Evolutionary conservation across 2,888 invertebrate species (phyloP), one percentile per base, ranked within the genome.

Genomic region (Xylophagus ater): DNA sequence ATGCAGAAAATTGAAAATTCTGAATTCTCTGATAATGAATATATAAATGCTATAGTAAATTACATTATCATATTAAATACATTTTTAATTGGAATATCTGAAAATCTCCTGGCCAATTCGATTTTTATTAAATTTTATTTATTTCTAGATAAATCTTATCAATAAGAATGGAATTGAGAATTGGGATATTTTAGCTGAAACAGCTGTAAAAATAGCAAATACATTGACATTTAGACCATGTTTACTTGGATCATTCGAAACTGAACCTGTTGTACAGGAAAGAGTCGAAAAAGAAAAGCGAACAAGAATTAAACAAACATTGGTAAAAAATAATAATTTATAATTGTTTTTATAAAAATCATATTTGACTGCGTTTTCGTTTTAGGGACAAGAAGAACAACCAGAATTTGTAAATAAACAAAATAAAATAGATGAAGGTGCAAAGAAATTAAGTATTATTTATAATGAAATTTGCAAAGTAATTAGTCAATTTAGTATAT

Each of bases 401-500:
- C 68, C 71, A 3, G 66, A 69, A 48, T 67, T 63, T 45, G 53
- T 74, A 8, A 55, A 59, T 3, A 56, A 57, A 36, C 41, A 66
- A 7, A 65, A 66, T 12, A 68, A 70, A 38, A 66, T 66, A 29
- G 72, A 72, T 45, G 66, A 68, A 40, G 67, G 68, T 8, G 64
- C 71, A n/a, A 67, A 71, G 35, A 65, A 70, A 43, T 70, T 70
- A 4, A 68, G 70, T n/a, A 61, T 65, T 41, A 63, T 66, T 35
- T 56, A 72, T 9, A 58, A 53, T 43, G 60, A 63, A 43, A 57
- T 73, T 5, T 60, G 68, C 37, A 51, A 50, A 7, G 52, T 63
- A 28, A 58, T 60, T 44, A n/a, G n/a, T n/a, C n/a, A n/a, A n/a
- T n/a, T n/a, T n/a, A n/a, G n/a, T n/a, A n/a, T n/a, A n/a, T n/a